Conservation (phyloP, 2,888 invertebrate genomes). For the Melinopterus prodromus region DNA sequence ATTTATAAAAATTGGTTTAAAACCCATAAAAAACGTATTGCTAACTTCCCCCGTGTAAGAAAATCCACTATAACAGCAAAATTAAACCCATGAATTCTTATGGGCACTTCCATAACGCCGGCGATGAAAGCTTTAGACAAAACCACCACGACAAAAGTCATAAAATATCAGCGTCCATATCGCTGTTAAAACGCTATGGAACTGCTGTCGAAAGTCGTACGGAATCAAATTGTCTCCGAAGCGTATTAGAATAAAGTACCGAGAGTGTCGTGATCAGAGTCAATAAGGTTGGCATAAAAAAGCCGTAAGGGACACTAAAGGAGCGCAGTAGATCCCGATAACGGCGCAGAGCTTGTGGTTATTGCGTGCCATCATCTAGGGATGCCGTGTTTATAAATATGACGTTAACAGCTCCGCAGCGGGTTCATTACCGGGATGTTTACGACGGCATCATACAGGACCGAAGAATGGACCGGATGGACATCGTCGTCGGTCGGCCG, state of each 20-base stretch:
- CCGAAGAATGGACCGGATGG: neutral
- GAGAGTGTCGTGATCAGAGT: neutral
- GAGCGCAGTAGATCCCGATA: neutral
- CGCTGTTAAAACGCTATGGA: neutral
- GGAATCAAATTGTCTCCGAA: neutral
- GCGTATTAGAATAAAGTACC: neutral
- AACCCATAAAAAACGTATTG: too few species aligned
- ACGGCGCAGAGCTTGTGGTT: neutral
- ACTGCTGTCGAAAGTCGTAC: neutral
- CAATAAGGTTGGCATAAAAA: slow-evolving; percentile 4
- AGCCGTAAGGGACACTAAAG: neutral
- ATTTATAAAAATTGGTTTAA: too few species aligned
- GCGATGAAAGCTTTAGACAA: neutral
- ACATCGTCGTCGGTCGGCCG: neutral
- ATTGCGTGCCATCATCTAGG: neutral
- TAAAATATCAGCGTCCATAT: neutral
- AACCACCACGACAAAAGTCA: neutral
- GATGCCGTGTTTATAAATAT: neutral
- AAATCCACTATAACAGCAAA: neutral
- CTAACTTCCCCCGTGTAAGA: too few species aligned
- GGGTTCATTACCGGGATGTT: neutral
- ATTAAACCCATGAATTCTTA: neutral
- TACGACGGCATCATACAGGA: neutral
- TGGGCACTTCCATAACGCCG: neutral
- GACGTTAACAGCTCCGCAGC: neutral